Evolutionary conservation across 1,140 invertebrate genomes (phyloP).

Genomic region (Thereuonema tuberculata): DNA sequence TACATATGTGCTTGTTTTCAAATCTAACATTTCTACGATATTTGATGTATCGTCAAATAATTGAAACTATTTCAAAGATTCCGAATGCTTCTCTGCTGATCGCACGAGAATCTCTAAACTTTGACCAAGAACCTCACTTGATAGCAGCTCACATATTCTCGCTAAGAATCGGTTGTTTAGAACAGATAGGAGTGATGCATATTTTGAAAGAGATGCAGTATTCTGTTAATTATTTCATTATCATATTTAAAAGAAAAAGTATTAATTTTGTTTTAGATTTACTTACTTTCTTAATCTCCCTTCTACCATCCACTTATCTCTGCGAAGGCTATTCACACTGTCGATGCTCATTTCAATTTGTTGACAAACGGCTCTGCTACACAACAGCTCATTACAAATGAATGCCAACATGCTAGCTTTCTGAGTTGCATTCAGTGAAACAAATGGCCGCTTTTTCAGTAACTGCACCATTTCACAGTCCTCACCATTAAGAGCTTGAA

Average conservation of each 20-base stretch:
- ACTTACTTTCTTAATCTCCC: conserved; percentile 75
- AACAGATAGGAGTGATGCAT: no score
- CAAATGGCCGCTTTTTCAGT: conserved; percentile 55
- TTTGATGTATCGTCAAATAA: no score
- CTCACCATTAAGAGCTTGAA: conserved; percentile 46
- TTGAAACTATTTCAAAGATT: no score
- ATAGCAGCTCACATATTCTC: no score
- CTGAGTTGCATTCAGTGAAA: conserved; percentile 66
- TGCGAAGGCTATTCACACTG: conserved; percentile 33
- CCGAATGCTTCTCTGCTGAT: no score
- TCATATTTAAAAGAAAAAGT: background rate
- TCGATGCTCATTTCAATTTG: conserved; percentile 40
- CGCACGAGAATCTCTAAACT: no score
- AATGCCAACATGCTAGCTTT: conserved; percentile 78
- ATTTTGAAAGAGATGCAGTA: no score
- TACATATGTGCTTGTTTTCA: no score
- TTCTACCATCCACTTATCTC: conserved; percentile 47
- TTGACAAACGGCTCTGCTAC: conserved; percentile 68
- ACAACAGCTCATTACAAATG: conserved; percentile 83
- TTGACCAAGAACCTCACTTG: no score
- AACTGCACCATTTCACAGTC: conserved; percentile 5
- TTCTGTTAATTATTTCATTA: background rate
- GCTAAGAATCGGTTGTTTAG: no score
- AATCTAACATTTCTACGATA: no score
- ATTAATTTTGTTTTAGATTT: background rate